Evolutionary conservation across 2,888 invertebrate species (phyloP), one percentile per base, ranked within the genome.

Genomic region (Noctua janthina): DNA sequence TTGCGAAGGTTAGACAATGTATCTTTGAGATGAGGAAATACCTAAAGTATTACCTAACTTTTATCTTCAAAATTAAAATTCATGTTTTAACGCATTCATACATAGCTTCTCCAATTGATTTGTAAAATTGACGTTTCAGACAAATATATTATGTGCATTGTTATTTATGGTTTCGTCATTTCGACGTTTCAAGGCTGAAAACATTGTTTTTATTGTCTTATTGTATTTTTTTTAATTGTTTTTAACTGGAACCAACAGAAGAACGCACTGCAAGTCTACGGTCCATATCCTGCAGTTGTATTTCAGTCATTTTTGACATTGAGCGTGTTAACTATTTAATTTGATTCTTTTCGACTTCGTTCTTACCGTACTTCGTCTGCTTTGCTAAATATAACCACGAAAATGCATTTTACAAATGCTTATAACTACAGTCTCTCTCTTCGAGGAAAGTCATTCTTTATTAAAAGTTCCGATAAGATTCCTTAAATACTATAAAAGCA

Each of bases 361-460:
- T 71, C 10, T 51, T 15, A 51, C 51, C 17, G 43, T 35, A 23
- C 13, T 66, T 79, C 23, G 56, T 46, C n/a, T 35, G 54, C n/a
- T 59, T 43, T 17, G 35, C 7, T 69, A 29, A 29, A 62, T 39
- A 11, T 20, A 23, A 49, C 23, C 17, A 43, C n/a, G 43, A 11
- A 79, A 78, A 77, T 17, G 17, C 29, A 64, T 51, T 23, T 79
- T 39, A 5, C 11, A 17, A 68, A 46, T 68, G 17, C 10, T 23
- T n/a, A 15, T 17, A 43, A 29, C 29, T 17, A 39, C 11, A n/a
- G 17, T 39, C 6, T 56, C 49, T 49, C 15, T 81, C 29, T 43
- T 80, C n/a, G 49, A 68, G 78, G 67, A 67, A 51, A 67, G 10
- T 20, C 70, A 39, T 64, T 83, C 23, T 10, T 23, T 29, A 20